Base-by-base conservation (phyloP, 2,113 vertebrate species). In the Podilymbus podiceps region DNA sequence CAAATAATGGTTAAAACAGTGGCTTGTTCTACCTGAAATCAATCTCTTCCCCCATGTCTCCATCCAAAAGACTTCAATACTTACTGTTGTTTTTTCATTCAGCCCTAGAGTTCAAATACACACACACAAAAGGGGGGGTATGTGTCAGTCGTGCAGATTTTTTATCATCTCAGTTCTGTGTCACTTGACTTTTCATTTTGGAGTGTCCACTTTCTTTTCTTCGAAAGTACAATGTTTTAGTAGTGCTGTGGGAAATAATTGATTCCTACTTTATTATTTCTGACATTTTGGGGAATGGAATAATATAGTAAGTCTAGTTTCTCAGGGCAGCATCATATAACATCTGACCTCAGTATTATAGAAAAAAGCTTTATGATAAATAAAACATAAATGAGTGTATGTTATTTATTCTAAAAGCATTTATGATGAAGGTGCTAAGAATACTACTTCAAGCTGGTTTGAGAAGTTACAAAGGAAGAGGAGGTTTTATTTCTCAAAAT, bases 1-100 rank as follows among this genome's bases (percentile, higher is more conserved):
- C 56, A 84, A 79, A 90, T 24, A 27, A 11, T 12, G 12, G 6
- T 68, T 59, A 42, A 76, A 76, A 47, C 28, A 89, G 60, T 60
- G 16, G 9, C 8, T 56, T 40, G 6, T n/a, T 87, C 40, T 56
- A 8, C 3, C 40, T 58, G 42, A 58, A 74, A 66, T 58, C 47
- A 23, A 21, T 49, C 18, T 7, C 3, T 69, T 73, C 7, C 4
- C 5, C 6, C 5, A 8, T 6, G 2, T 47, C 4, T 64, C 4
- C 7, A 40, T 58, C 20, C 47, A 49, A 75, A 90, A 62, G 3
- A 8, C 2, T 44, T 49, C n/a, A 53, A 12, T 60, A 64, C 52
- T 74, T 84, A 46, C 8, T 55, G 17, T 12, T 72, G 3, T 2
- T 55, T 81, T 40, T 72, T 46, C 17, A 23, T 67, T 47, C 44